Base-by-base conservation (phyloP, 2,113 vertebrate species). In the Cinclus cinclus region DNA sequence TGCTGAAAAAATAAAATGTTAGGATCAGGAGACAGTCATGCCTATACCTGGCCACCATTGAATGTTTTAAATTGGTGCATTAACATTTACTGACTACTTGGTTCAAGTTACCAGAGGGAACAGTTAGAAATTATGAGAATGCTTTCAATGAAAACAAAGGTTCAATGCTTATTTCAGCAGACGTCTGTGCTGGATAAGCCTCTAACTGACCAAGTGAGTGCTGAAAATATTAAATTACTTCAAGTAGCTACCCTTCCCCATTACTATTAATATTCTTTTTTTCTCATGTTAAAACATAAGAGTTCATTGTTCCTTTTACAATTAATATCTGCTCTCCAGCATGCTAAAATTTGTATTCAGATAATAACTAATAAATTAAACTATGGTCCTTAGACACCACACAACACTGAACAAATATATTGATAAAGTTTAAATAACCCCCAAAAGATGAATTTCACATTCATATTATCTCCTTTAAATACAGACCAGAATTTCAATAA, bases 61-160 rank as follows among this genome's bases (percentile, higher is more conserved):
- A 68, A 93, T 87, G 53, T 50, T 91, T 62, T 15, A 18, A 75
- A 92, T 31, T 59, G 42, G 47, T 76, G 13, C 7, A 27, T 60
- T 33, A 75, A 41, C 79, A 70, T 91, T 91, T 92, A 89, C 20
- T 86, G 27, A 47, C 76, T 84, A 35, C 9, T 27, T 71, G 49
- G 58, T 94, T 95, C 90, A 96, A 65, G 84, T 95, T 92, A 94
- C 42, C 35, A 62, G 78, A 85, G 87, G 64, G 86, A 97, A 92
- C 33, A 92, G 74, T 55, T 77, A 85, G 62, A 93, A 90, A 84
- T 11, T 6, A 42, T 35, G 10, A 82, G 15, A n/a, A 10, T 65
- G 1, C 27, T 92, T 85, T 78, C 75, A 82, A 50, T 22, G 11
- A 69, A 64, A 69, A 46, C 2, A 41, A 58, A 53, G 30, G 31